Evolutionary conservation across 2,113 vertebrate genomes (phyloP).

Genomic region (Anarrhichthys ocellatus): DNA sequence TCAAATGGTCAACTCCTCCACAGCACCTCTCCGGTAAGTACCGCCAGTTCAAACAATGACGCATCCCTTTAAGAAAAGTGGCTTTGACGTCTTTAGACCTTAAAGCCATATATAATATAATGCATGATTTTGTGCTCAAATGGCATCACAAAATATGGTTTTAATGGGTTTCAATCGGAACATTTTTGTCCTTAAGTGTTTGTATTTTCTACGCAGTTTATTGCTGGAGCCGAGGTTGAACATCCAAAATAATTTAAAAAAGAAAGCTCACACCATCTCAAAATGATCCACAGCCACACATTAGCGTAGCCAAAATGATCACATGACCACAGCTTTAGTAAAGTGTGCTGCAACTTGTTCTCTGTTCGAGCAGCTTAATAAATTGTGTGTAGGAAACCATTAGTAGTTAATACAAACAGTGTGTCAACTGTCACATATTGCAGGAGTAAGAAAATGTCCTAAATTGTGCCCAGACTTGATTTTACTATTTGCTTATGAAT

Average conservation of each 20-base stretch:
- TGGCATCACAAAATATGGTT: background rate
- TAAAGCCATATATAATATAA: background rate
- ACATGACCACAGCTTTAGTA: background rate
- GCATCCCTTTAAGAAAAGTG: background rate
- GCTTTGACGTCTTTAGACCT: background rate
- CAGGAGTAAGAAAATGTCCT: background rate
- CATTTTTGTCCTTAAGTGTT: background rate
- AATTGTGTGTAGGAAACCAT: background rate
- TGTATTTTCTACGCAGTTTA: background rate
- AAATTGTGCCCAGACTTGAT: background rate
- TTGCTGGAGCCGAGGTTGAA: background rate
- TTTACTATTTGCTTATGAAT: slow-evolving; percentile 6
- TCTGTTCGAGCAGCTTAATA: background rate
- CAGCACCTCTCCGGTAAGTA: slow-evolving; percentile 88
- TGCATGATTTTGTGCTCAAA: background rate
- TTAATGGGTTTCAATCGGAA: background rate
- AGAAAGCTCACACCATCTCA: background rate
- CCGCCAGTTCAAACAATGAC: background rate
- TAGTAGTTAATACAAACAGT: background rate
- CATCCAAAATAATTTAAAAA: background rate
- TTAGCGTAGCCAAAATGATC: background rate
- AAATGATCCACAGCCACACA: background rate
- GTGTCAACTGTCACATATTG: background rate
- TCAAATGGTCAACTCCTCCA: slow-evolving; percentile 90
- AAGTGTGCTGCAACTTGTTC: background rate